Base-by-base conservation (phyloP, 2,888 invertebrate species). In the Caenorhabditis drosophilae region DNA sequence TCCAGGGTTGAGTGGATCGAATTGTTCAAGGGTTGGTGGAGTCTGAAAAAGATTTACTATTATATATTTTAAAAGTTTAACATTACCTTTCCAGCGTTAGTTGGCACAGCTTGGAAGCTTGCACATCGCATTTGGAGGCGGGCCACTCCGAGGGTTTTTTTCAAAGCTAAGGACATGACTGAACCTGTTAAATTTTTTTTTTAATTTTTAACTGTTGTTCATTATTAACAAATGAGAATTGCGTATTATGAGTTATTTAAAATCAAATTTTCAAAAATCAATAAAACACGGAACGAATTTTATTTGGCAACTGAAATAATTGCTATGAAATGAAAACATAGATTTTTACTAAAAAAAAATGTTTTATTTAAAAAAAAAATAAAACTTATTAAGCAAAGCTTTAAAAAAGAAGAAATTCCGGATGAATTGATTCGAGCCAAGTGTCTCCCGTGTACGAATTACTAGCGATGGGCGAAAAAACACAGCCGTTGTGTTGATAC, bases 1-100 rank as follows among this genome's bases (percentile, higher is more conserved):
- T 71, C 79, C 80, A 48, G 78, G 79, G 64, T 80, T 79, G 48
- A 78, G 64, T 36, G 81, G 81, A 44, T 81, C 81, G 71, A 81
- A 81, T 55, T 81, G 75, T 51, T 81, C 81, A 23, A 81, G 70
- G 11, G 80, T 73, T 48, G 81, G 81, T 35, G 80, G 74, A 25
- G 68, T 68, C 68, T 63, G 35, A 18, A 58, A 36, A 0, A 16
- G 22, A 50, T 35, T 2, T 16, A 16, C 2, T 12, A 9, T 16
- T 25, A 4, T 34, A 48, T 18, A 18, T 48, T 34, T 22, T 22
- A 16, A 26, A 26, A 12, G 15, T 38, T n/a, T 16, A 40, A 25
- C 12, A 11, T 16, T 31, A 55, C 58, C 55, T 75, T 76, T 58
- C 79, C 79, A 42, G 78, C 78, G 51, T 78, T 77, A 38, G 77